Evolutionary conservation across 1,140 invertebrate genomes (phyloP), one percentile per base, ranked within the genome.

Genomic region (Bombyx mandarina): DNA sequence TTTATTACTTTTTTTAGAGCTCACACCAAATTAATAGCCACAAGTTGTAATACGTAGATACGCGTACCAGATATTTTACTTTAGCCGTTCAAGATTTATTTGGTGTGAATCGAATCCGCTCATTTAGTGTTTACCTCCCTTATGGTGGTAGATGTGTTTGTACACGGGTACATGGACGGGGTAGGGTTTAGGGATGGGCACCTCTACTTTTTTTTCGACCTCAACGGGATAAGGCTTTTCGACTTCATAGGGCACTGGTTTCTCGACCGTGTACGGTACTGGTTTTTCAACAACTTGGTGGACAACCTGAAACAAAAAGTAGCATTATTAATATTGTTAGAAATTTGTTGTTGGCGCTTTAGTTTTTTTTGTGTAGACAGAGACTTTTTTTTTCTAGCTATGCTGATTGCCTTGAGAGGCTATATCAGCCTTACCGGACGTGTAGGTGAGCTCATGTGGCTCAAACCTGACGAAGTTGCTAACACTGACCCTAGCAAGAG

Each of bases 151-250:
- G 65, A 94, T 91, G 80, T 94, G 93, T 79, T 94, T 94, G 88
- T 94, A 94, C 52, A 94, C 92, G 5, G 93, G 93, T n/a, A 93
- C 91, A 66, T 93, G 93, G 55, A 94, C 93, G 49, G 93, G 92
- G 79, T 94, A 94, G 42, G 93, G 93, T 80, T 94, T 94, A 63
- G 92, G 92, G 67, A 94, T 91, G 35, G 93, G 91, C 43, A 94
- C 92, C 66, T 93, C 91, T 62, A 93, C 93, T 73, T 93, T 93
- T 82, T 94, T 94, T 60, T 94, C 92, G 5, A 94, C 92, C 60
- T 93, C 93, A 6, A 95, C 92, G 43, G 93, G 90, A 85, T 93
- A 94, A 1, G 93, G 93, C 75, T 92, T 94, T 71, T 94, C 93
- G 0, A 95, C 90, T 56, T 93, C 90, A 70, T 93, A 93, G 6